Conservation (phyloP, 2,113 vertebrate species). For the Blennius ocellaris region DNA sequence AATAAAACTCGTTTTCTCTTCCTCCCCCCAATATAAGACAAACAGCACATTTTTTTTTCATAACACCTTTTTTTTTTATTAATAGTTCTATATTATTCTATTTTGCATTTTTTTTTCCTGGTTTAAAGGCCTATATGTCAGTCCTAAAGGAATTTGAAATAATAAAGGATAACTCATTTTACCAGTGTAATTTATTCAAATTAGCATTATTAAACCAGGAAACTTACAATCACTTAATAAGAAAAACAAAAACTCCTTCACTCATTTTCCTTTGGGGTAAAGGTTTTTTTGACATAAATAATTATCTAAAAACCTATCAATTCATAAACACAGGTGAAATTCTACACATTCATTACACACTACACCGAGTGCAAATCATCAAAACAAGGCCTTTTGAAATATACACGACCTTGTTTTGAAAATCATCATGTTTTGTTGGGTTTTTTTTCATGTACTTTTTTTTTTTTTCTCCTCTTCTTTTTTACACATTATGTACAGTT, state of each 20-base stretch:
- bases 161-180: conserved; percentile 75
- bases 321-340: conserved; percentile 93
- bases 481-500: conserved; percentile 94
- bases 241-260: conserved; percentile 86
- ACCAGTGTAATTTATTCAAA: conserved; percentile 80
- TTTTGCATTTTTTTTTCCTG: conserved; percentile 69
- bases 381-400: conserved; percentile 92
- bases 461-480: conserved; percentile 21
- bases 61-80: conserved; percentile 83
- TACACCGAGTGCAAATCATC: conserved; percentile 98
- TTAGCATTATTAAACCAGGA: conserved; percentile 85
- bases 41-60: conserved; percentile 54
- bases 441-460: conserved; percentile 44
- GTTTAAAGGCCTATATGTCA: conserved; percentile 61
- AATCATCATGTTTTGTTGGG: conserved; percentile 56
- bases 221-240: conserved; percentile 92
- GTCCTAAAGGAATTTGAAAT: conserved; percentile 68
- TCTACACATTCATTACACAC: conserved; percentile 98
- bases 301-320: conserved; percentile 94
- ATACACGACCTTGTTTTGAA: conserved; percentile 93
- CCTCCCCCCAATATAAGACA: conserved; percentile 50
- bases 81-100: conserved; percentile 80
- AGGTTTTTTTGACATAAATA: conserved; percentile 95
- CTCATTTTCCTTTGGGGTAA: conserved; percentile 87
- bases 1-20: not conserved